Base-by-base conservation (phyloP, 2,113 vertebrate genomes). In the Rissa tridactyla region DNA sequence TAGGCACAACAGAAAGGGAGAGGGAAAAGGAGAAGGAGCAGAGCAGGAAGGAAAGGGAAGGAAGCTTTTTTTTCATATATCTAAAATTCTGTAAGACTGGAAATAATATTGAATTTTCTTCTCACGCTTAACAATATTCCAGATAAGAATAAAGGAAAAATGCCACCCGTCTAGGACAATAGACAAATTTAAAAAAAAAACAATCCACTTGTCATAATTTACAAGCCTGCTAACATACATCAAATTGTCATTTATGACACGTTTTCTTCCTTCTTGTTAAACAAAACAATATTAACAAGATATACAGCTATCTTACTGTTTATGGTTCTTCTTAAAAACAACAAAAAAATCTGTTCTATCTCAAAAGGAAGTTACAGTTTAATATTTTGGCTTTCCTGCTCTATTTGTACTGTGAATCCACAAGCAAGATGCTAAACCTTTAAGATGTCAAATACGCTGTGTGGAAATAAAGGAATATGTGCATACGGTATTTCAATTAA, bases 191-290 rank as follows among this genome's bases (percentile, higher is more conserved):
- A 22, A 81, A 57, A 69, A 47, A 66, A 84, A 72, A 69, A 32
- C 62, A 82, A 66, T 40, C 30, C 11, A 32, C 27, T 46, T 88
- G 68, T 70, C 26, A n/a, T 66, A 15, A 86, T 81, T 71, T 83
- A 62, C 29, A 86, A 70, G 60, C 61, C 32, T 90, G 34, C 62
- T 65, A 70, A 69, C 55, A 66, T 52, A 68, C 40, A 83, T 83
- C 78, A 93, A 49, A 61, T 77, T 82, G 29, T 90, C 64, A 90
- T 70, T 72, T 89, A 26, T 75, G 77, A 73, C 49, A 90, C 19
- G 49, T 87, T 81, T 95, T 32, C 29, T 73, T 93, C 58, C 30
- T 79, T 90, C 57, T 72, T 92, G 27, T 82, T 88, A 93, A 92
- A 85, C 52, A 90, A 87, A 88, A 47, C 60, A 87, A 20, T 82